Base-by-base conservation (phyloP, 1,140 invertebrate genomes). In the Temnothorax curvispinosus region DNA sequence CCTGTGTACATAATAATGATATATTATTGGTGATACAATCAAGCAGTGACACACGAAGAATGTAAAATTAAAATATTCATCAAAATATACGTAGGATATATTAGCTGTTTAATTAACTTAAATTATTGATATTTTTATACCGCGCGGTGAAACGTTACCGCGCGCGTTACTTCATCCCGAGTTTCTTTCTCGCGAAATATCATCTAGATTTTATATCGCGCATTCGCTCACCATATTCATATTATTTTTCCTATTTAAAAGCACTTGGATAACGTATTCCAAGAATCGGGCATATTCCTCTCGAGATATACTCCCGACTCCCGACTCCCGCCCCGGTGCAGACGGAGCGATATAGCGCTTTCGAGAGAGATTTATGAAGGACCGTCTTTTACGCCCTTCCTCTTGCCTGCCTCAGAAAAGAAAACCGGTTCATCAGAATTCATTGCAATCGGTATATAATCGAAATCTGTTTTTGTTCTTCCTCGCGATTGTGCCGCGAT, bases 401-500 rank as follows among this genome's bases (percentile, higher is more conserved):
- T n/a, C 38, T 56, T 74, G 50, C 9, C 80, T 44, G 54, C 41
- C n/a, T 35, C 13, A 47, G 32, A 50, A 84, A 62, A 74, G 80
- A 75, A 84, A 62, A 84, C 54, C 54, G 18, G 80, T 75, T 74
- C 54, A 75, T 74, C 80, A 74, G 69, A 84, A 84, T 84, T 84
- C 80, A 74, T 84, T 47, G 80, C 80, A 60, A 84, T 84, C 80
- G 69, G 27, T 71, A 65, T 71, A 65, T 80, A 76, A 89, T 89
- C 88, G 88, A 89, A 89, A 86, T 85, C 60, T 38, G 74, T 78
- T 89, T 86, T 85, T 56, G 74, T 72, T 54, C 54, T 47, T 65
- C 32, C 64, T 87, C 74, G 64, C 74, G 64, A 89, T 87, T 89
- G 80, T 84, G 56, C 80, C 35, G 58, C 75, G 38, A 58, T 52